Percentiles rank a stretch among this genome's conserved stretches.
Evolutionary conservation across 2,113 vertebrate species (phyloP).

Genomic region (Promerops cafer): DNA sequence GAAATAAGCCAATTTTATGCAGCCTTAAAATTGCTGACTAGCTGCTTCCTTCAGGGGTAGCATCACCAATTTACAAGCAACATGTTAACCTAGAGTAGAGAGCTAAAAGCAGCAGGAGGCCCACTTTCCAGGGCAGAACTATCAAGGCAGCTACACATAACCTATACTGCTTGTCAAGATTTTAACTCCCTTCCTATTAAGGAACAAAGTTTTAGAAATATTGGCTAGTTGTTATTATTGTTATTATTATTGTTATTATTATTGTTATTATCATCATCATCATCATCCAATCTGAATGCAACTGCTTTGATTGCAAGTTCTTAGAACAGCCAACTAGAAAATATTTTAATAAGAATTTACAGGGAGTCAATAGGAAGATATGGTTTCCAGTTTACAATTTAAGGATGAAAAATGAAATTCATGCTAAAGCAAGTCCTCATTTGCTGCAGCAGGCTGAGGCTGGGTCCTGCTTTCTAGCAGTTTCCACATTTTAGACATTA

Average conservation of each 20-base stretch:
- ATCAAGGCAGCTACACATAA: not conserved
- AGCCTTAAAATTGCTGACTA: not conserved
- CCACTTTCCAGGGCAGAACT: not conserved
- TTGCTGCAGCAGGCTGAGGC: not conserved
- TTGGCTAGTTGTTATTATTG: not conserved
- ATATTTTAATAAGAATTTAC: not conserved
- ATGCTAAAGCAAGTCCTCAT: not conserved
- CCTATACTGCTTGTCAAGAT: not conserved
- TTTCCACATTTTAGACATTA: not conserved
- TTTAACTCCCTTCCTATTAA: not conserved
- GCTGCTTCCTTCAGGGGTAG: not conserved
- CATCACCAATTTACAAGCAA: not conserved
- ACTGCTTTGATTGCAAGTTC: not conserved
- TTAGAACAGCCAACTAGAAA: not conserved
- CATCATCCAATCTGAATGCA: not conserved
- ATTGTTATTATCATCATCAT: no score
- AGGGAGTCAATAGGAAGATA: not conserved
- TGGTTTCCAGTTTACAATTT: not conserved
- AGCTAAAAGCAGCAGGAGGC: not conserved
- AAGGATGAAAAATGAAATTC: not conserved
- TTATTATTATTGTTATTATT: not conserved
- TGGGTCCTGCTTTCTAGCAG: not conserved
- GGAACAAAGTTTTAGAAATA: not conserved
- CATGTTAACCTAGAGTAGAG: accelerated
- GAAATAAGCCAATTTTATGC: not conserved